Conservation (phyloP, 2,797 vertebrate species). For the Muraenolepis orangiensis region DNA sequence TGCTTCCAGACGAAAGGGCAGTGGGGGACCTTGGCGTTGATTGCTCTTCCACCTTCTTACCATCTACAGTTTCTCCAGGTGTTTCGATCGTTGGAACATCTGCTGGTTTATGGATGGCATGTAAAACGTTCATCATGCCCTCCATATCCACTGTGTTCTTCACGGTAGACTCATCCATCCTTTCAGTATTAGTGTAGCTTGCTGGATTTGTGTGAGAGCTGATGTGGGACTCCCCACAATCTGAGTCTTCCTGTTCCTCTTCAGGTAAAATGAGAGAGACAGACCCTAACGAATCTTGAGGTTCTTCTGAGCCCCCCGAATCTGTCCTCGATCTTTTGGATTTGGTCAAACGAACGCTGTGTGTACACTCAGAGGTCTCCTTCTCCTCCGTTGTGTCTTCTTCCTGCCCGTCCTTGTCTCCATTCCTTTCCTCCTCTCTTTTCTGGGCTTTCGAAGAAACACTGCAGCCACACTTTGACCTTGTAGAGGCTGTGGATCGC, state of each 20-base stretch:
- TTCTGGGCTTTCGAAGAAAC: conserved; percentile 2
- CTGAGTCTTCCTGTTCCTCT: conserved; percentile 48
- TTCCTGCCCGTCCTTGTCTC: not conserved
- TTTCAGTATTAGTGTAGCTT: not conserved
- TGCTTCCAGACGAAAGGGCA: conserved; percentile 43
- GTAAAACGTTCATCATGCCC: conserved; percentile 6
- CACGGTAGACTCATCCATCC: conserved; percentile 8
- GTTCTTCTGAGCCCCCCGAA: conserved; percentile 35
- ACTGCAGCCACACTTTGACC: conserved; percentile 56
- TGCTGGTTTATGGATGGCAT: conserved; percentile 10
- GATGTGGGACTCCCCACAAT: conserved; percentile 52
- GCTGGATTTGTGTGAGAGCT: conserved; percentile 18
- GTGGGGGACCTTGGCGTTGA: conserved; percentile 40
- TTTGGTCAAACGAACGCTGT: conserved; percentile 39
- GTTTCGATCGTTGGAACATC: conserved; percentile 59
- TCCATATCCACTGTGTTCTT: conserved; percentile 7
- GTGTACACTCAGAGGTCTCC: conserved; percentile 22
- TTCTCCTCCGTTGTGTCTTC: not conserved
- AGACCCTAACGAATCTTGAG: conserved; percentile 53
- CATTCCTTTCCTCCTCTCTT: not conserved
- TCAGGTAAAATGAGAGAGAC: conserved; percentile 60
- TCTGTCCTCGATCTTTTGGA: conserved; percentile 47
- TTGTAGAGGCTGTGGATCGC: conserved; percentile 42
- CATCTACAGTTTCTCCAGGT: conserved; percentile 25
- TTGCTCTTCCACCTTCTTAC: conserved; percentile 29